These are phyloP conservation scores for Xestobium rufovillosum DNA, from an alignment of 2,888 invertebrate species.

Conservation along the genomic window DNA sequence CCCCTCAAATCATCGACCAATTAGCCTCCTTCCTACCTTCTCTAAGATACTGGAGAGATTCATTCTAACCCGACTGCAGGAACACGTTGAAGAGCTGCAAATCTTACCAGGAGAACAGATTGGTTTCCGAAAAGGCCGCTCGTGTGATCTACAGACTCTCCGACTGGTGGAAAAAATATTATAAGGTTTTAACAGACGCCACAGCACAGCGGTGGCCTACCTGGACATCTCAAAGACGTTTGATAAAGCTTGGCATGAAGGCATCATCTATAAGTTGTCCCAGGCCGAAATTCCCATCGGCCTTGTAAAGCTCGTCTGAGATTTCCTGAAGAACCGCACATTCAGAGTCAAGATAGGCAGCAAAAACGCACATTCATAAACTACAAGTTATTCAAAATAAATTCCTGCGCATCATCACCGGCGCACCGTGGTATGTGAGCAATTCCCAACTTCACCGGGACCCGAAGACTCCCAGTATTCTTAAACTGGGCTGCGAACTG, in stretches of 20 bases:
- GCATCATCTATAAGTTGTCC: constrained; percentile 27
- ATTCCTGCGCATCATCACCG: not conserved
- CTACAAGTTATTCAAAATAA: constrained; percentile 8
- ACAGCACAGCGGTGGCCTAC: constrained; percentile 26
- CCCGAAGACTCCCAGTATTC: not conserved
- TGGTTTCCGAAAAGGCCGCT: constrained; percentile 29
- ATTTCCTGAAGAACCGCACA: constrained; percentile 19
- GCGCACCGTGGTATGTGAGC: constrained; percentile 10
- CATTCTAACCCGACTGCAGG: constrained; percentile 11
- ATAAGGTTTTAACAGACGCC: constrained; percentile 23
- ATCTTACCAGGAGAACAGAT: constrained; percentile 28
- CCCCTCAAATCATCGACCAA: constrained; percentile 18
- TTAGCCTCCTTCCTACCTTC: constrained; percentile 15
- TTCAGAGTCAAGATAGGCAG: too few species aligned
- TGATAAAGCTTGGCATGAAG: constrained; percentile 33
- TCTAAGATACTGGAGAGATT: constrained; percentile 18
- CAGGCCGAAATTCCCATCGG: too few species aligned
- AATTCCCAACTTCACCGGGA: constrained; percentile 7
- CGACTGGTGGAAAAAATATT: constrained; percentile 25
- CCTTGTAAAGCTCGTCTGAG: constrained; percentile 18
- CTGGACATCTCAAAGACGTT: constrained; percentile 34
- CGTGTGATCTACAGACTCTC: constrained; percentile 28
- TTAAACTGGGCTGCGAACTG: not conserved
- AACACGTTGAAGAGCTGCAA: constrained; percentile 8
- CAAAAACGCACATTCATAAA: constrained; percentile 7